Base-by-base conservation (phyloP, 2,888 invertebrate genomes). In the Boloria euphrosyne region DNA sequence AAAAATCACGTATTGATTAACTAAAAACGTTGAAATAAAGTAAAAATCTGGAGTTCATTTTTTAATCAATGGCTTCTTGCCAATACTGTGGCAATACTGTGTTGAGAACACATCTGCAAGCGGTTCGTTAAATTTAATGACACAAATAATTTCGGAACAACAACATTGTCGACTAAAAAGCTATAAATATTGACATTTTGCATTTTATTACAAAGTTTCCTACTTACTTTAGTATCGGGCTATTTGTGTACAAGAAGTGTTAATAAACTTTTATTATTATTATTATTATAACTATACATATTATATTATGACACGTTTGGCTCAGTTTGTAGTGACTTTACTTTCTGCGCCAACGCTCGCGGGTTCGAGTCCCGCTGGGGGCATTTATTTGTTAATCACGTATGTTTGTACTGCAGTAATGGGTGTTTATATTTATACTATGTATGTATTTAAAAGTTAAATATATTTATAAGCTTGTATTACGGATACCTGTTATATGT, bases 71-170 rank as follows among this genome's bases (percentile, higher is more conserved):
- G 59, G 59, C 59, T 14, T 17, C 59, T 46, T 18, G 65, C 65
- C 65, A 65, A 52, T 58, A 22, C 55, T 53, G 17, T 53, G 18
- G 38, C 18, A 54, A 44, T 43, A 57, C 43, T 22, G 58, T 65
- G 62, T 60, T 51, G 55, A 31, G 66, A 43, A 66, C 47, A 63
- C 62, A 68, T 63, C 63, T 66, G 60, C 62, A 63, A 44, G 51
- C 59, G 55, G 43, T n/a, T 69, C 52, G 68, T 69, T 66, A 47
- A 43, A 51, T 63, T 68, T 66, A 65, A 62, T 46, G 62, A 62
- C 18, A 46, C 49, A 62, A 60, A 63, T 53, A 63, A 60, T 62
- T 55, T 55, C 44, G 31, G 43, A 51, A 62, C 51, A 51, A 49
- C 59, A 50, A 59, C 49, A 59, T 38, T 49, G 49, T 59, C 13